Evolutionary conservation across 2,888 invertebrate species (phyloP), one percentile per base, ranked within the genome.

Genomic region (Geophilus truncorum): DNA sequence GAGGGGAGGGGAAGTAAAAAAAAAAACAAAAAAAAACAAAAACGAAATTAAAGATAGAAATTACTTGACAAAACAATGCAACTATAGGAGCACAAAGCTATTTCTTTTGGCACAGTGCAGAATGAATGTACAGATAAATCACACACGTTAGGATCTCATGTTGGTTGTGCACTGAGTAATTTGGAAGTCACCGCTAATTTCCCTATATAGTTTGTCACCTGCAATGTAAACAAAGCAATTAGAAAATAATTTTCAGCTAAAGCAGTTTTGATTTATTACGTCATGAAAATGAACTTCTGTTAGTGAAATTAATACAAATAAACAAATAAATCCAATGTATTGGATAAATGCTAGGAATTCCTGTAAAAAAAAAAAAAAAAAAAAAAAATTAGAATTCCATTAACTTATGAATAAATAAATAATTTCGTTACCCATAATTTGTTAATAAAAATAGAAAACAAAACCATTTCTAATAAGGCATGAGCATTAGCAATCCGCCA

Each of bases 401-500:
- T n/a, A n/a, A n/a, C n/a, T n/a, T n/a, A n/a, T 30, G 10, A 76
- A 25, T 76, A 76, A 76, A 7, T 32, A 30, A 34, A 34, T 28
- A 4, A 34, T 2, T 15, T 23, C 57, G 82, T 83, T 77, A 83
- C 91, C 93, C 93, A 93, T 3, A 93, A 88, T 85, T 93, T 93
- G 89, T 94, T 94, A 87, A 93, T 91, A 88, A 94, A 94, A 83
- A 94, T 90, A 28, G 93, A 92, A 76, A 94, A 87, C 36, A 94
- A 90, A 18, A 94, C 86, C 84, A 91, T 89, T 86, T 94, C 94
- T 45, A 93, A 87, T 83, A 93, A 89, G 57, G 93, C 92, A 84
- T 94, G 94, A 0, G 94, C 92, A 85, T 94, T 94, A 6, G 92
- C 89, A 0, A 94, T 88, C 83, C 94, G 90, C 95, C 95, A 95